Evolutionary conservation across 2,797 vertebrate species (phyloP).

Genomic region (Sibirionetta formosa): DNA sequence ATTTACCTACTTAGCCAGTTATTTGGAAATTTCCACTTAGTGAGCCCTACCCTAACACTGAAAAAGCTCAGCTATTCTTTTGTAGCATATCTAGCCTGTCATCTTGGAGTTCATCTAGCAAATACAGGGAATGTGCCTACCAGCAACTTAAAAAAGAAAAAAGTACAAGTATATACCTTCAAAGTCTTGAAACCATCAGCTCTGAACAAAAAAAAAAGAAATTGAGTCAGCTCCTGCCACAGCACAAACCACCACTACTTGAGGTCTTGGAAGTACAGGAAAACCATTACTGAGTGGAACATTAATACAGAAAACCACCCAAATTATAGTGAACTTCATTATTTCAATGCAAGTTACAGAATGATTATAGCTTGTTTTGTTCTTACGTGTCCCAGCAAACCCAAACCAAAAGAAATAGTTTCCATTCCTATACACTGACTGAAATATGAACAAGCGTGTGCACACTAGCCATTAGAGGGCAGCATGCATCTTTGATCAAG

Average conservation of each 20-base stretch:
- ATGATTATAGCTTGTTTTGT: not conserved
- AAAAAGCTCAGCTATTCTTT: not conserved
- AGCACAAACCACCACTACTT: not conserved
- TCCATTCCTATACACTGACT: not conserved
- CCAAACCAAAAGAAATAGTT: not conserved
- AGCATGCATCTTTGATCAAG: not conserved
- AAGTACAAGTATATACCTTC: not conserved
- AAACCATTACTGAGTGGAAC: not conserved
- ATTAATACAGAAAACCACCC: not conserved
- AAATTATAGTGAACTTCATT: not conserved
- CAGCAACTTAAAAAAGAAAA: not conserved
- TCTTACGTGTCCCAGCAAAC: not conserved
- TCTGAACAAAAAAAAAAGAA: not conserved
- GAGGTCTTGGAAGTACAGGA: not conserved
- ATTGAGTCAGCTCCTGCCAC: not conserved
- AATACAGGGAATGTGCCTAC: not conserved
- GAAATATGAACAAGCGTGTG: fast-evolving
- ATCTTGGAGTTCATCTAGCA: not conserved
- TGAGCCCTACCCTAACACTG: not conserved
- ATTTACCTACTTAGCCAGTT: not conserved
- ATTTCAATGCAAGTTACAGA: not conserved
- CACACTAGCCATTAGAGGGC: not conserved
- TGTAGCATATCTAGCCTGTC: not conserved
- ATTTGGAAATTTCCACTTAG: not conserved
- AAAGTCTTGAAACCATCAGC: not conserved